Percentiles rank a stretch among this genome's conserved stretches.
Evolutionary conservation across 2,113 vertebrate species (phyloP).

Genomic region (Prionailurus viverrinus): DNA sequence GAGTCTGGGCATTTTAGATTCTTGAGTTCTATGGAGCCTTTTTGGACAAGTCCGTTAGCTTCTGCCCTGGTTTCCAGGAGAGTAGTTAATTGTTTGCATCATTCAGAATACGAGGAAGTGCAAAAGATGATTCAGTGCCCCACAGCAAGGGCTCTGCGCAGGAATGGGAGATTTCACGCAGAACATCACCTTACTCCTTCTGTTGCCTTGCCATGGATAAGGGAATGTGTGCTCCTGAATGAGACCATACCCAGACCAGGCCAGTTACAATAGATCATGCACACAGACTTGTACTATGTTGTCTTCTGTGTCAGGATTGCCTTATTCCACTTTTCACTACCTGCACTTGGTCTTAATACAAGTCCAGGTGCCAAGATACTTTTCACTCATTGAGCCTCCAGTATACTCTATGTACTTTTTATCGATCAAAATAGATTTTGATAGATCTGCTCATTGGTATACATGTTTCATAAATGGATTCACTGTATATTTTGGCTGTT

Average conservation of each 20-base stretch:
- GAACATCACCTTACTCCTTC: not conserved
- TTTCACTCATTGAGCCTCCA: not conserved
- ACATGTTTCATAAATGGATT: not conserved
- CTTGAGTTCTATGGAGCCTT: not conserved
- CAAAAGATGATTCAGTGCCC: not conserved
- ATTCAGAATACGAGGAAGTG: not conserved
- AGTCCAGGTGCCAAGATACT: not conserved
- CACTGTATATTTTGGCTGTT: slow-evolving; percentile 25
- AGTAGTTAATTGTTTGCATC: not conserved
- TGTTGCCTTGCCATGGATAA: not conserved
- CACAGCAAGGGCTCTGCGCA: not conserved
- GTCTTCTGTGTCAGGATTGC: not conserved
- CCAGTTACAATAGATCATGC: not conserved
- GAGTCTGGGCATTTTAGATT: not conserved
- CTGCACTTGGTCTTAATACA: not conserved
- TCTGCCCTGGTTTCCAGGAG: slow-evolving; percentile 21
- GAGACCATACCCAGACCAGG: not conserved
- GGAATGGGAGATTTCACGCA: not conserved
- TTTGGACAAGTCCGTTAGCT: slow-evolving; percentile 23
- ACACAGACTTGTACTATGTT: not conserved
- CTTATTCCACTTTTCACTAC: not conserved
- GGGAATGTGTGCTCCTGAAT: not conserved
- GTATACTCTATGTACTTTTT: not conserved
- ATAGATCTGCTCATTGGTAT: slow-evolving; percentile 27
- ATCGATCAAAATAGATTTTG: slow-evolving; percentile 41